A percentile compares a stretch with the other conserved stretches of the same genome.
These are phyloP conservation scores for Pteruthius melanotis DNA, from an alignment of 2,113 vertebrate genomes.

Conservation along the genomic window DNA sequence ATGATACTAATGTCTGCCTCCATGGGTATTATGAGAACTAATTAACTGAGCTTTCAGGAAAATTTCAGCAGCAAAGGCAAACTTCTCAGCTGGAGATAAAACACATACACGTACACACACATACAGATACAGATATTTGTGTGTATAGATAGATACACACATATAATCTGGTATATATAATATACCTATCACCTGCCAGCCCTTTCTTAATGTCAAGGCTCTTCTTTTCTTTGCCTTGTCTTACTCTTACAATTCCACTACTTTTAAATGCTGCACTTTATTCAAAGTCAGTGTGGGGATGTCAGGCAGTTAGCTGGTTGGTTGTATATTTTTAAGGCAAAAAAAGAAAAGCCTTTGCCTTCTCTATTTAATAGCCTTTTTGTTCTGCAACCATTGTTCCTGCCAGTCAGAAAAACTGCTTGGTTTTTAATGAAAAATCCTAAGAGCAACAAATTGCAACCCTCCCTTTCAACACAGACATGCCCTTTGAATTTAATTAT, in stretches of 20 bases:
- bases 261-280: slow-evolving; percentile 27
- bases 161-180: background rate
- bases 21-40: background rate
- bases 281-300: slow-evolving; percentile 2
- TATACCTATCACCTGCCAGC: background rate
- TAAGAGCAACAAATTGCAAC: slow-evolving; percentile 40
- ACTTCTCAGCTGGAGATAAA: background rate
- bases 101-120: background rate
- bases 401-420: slow-evolving; percentile 11
- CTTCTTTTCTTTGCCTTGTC: background rate
- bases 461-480: slow-evolving; percentile 19
- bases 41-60: slow-evolving; percentile 37
- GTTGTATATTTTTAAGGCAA: no score
- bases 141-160: background rate
- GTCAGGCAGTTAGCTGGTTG: no score
- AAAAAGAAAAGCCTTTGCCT: background rate
- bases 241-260: background rate
- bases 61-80: background rate
- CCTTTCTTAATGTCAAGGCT: background rate
- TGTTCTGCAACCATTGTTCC: background rate
- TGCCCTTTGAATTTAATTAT: slow-evolving; percentile 58
- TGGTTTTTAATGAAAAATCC: slow-evolving; percentile 48
- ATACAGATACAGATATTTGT: background rate
- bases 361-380: slow-evolving; percentile 14
- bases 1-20: background rate